These are phyloP conservation scores for Cheilosia grossa DNA, from an alignment of 2,888 invertebrate genomes.

Conservation along the genomic window DNA sequence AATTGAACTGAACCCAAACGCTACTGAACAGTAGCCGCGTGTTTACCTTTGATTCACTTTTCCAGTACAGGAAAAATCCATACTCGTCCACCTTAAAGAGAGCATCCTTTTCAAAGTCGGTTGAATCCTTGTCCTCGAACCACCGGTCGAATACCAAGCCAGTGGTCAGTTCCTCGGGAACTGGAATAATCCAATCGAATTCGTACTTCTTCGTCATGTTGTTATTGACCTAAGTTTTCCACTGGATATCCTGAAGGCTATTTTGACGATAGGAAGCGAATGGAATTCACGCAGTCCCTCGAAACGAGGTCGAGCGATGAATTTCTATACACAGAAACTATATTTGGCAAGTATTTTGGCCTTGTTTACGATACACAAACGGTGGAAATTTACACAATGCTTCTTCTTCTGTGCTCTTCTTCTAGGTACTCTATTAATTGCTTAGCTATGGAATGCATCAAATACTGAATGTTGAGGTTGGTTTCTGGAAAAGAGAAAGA, in stretches of 20 bases:
- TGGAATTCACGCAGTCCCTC: conserved; percentile 60
- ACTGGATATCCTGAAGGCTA: conserved; percentile 53
- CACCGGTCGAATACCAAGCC: conserved; percentile 98
- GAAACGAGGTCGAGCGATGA: conserved; percentile 56
- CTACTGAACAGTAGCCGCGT: conserved; percentile 27
- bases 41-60: conserved; percentile 93
- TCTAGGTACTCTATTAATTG: conserved; percentile 52
- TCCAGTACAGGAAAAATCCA: conserved; percentile 99
- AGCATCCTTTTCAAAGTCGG: conserved; percentile 94
- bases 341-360: conserved; percentile 72
- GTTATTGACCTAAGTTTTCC: conserved; percentile 30
- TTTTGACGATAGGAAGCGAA: conserved; percentile 45
- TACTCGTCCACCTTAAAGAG: conserved; percentile 97
- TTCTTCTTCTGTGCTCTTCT: conserved; percentile 8
- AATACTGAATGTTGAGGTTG: conserved; percentile 71
- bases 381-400: conserved; percentile 39
- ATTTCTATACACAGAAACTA: conserved; percentile 38
- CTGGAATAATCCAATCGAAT: conserved; percentile 98
- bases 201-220: conserved; percentile 99
- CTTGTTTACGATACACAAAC: conserved; percentile 42
- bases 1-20: conserved; percentile 5
- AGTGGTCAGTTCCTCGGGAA: conserved; percentile 90
- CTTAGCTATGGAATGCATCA: conserved; percentile 69
- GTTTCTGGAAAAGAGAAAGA: conserved; percentile 49
- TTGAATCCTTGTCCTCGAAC: conserved; percentile 98